Evolutionary conservation across 2,888 invertebrate genomes (phyloP).

Genomic region (Leucophenga maculata): DNA sequence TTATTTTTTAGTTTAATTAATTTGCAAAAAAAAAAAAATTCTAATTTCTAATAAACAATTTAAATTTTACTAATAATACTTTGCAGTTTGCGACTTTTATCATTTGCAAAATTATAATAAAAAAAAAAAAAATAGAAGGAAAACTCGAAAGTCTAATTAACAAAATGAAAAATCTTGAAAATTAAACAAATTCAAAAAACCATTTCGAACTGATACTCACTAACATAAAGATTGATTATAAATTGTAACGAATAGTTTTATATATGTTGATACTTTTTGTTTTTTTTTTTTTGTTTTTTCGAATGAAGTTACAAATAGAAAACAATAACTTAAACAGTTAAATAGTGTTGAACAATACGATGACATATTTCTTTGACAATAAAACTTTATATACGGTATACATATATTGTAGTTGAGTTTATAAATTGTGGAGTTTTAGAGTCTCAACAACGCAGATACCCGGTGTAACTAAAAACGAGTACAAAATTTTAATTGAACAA

Average conservation of each 20-base stretch:
- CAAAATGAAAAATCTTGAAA: background rate
- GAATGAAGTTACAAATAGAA: constrained; percentile 2
- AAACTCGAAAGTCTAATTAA: constrained; percentile 1
- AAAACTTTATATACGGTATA: too few species aligned
- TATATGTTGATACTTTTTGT: constrained; percentile 2
- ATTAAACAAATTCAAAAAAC: constrained; percentile 6
- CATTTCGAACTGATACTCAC: constrained; percentile 53
- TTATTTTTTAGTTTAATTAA: too few species aligned
- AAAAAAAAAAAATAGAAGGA: too few species aligned
- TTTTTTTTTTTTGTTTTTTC: background rate
- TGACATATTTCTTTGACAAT: too few species aligned
- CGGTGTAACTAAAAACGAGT: constrained; percentile 67
- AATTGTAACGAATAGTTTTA: constrained; percentile 32
- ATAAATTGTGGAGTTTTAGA: too few species aligned
- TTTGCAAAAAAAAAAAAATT: too few species aligned
- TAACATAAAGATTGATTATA: constrained; percentile 42
- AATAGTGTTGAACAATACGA: background rate
- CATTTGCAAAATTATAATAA: background rate
- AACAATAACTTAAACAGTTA: constrained; percentile 14
- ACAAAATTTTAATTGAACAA: constrained; percentile 47
- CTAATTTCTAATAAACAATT: too few species aligned
- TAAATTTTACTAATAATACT: background rate
- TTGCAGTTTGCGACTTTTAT: background rate
- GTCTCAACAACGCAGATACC: constrained; percentile 45
- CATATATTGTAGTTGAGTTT: too few species aligned